A percentile compares a stretch with the other conserved stretches of the same genome.
phyloP scores from a whole-genome alignment of 2,797 vertebrate genomes.

The Malacoraja senta region DNA sequence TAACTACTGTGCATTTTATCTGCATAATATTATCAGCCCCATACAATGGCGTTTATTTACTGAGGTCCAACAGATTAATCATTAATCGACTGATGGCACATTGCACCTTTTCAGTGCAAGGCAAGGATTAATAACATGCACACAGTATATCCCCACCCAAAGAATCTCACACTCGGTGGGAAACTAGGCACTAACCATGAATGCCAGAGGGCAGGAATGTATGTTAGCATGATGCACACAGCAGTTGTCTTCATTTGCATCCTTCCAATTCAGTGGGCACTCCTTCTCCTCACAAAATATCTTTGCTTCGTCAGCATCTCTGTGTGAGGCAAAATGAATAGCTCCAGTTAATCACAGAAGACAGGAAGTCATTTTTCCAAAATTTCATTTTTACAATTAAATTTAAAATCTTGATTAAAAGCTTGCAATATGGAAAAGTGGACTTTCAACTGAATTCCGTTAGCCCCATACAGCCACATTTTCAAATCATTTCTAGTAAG shows the following conservation, averaged over 20 bases:
- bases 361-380: background rate
- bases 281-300: constrained; percentile 70
- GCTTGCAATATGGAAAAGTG: background rate
- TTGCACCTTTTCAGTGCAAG: too few relatives aligned
- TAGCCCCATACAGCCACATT: background rate
- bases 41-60: background rate
- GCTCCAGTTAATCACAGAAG: background rate
- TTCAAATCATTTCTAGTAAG: background rate
- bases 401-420: background rate
- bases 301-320: constrained; percentile 57
- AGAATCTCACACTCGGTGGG: background rate
- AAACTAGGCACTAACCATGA: constrained; percentile 53
- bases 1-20: background rate
- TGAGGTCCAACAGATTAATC: background rate
- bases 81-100: too few relatives aligned
- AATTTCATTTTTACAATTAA: background rate
- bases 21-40: background rate
- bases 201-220: constrained; percentile 73
- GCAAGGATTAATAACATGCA: background rate
- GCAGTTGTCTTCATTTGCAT: constrained; percentile 70
- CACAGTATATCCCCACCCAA: background rate
- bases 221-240: constrained; percentile 76
- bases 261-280: constrained; percentile 69
- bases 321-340: constrained; percentile 42
- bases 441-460: background rate